phyloP scores from a whole-genome alignment of 2,797 vertebrate genomes.

The Halcyon chelicuti region DNA sequence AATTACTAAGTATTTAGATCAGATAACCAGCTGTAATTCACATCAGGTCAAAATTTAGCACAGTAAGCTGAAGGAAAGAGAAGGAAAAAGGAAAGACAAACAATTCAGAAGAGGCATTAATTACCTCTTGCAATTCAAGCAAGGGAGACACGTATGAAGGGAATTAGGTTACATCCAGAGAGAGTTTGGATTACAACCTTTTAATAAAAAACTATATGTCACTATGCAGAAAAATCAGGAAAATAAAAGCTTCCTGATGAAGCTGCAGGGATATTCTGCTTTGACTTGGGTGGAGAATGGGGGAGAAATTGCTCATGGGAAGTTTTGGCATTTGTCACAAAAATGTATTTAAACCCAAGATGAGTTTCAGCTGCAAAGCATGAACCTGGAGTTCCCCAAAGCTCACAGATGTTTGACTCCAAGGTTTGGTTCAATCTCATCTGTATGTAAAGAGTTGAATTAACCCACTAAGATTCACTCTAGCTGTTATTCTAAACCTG shows the following conservation, averaged over 20 bases:
- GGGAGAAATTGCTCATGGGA: not conserved
- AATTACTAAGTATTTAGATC: not conserved
- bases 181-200: not conserved
- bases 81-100: not conserved
- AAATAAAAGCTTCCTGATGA: not conserved
- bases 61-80: not conserved
- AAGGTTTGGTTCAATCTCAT: not conserved
- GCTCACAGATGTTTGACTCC: constrained; percentile 20
- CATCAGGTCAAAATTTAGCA: constrained; percentile 1
- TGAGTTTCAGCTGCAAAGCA: constrained; percentile 21
- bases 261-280: not conserved
- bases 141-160: not conserved
- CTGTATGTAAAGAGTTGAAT: not conserved
- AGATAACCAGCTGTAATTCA: not conserved
- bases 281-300: not conserved
- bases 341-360: constrained; percentile 7
- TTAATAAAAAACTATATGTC: not conserved
- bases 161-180: not conserved
- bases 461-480: not conserved
- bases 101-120: not conserved
- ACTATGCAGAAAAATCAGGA: not conserved
- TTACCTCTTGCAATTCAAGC: not conserved
- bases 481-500: not conserved
- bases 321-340: constrained; percentile 22
- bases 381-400: constrained; percentile 17